Evolutionary conservation across 1,140 invertebrate genomes (phyloP), one percentile per base, ranked within the genome.

Genomic region (Bombus haemorrhoidalis): DNA sequence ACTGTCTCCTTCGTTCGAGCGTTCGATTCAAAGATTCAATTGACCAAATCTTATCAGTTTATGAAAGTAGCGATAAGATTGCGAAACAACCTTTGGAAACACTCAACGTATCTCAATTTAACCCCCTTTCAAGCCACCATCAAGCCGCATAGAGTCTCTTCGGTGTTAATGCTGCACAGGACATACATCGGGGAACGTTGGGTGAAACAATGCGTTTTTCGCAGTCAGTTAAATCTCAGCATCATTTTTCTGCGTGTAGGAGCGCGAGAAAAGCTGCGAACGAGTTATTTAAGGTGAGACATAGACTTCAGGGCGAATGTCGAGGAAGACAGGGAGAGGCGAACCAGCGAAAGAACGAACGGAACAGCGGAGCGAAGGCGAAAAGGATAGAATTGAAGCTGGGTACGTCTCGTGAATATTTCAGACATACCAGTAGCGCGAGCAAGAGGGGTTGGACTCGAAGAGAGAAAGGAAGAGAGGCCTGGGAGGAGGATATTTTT

Each of bases 321-420:
- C 47, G 47, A 53, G 47, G 47, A 53, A 53, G 47, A 53, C 47
- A 53, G 47, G 47, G 6, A 53, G 18, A 18, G 47, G 18, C 18
- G 13, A 64, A 64, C 5, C n/a, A 64, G n/a, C n/a, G 59, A 57
- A 59, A n/a, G 41, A 85, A 85, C 64, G 74, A 73, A 81, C 64
- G 37, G 78, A 86, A 47, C 41, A 34, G 15, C 15, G 32, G 2
- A 37, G 47, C 32, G 64, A 72, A 79, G 37, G 47, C 71, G n/a
- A 69, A 71, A 73, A 87, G 76, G 81, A 84, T 81, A 86, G 87
- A 90, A 90, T 83, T 53, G 83, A 86, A 87, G 83, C 71, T 81
- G 84, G 85, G 74, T 81, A 86, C 34, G 72, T 39, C 72, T 68
- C n/a, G 83, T 92, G 87, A 92, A 92, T 92, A 92, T 92, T 92